Base-by-base conservation (phyloP, 2,888 invertebrate species). In the Aradus depressus region DNA sequence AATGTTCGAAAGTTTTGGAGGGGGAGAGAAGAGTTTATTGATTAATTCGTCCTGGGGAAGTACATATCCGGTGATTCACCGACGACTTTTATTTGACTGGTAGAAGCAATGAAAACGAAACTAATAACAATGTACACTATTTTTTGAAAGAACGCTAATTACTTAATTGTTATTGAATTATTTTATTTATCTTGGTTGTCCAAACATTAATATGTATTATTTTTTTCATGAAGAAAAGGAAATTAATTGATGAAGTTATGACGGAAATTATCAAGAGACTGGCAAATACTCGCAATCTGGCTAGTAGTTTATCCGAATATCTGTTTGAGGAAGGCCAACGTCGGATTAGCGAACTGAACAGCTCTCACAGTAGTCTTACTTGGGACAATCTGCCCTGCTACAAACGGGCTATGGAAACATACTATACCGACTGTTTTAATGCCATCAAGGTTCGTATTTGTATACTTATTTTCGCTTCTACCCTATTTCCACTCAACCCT, bases 361-460 rank as follows among this genome's bases (percentile, higher is more conserved):
- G 8, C 14, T 37, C 47, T n/a, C 21, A 18, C 4, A 38, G 38
- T 18, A 21, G 25, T 8, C 59, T 68, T 35, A 60, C 52, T 10
- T 59, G 31, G 14, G 22, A 51, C 10, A 53, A 65, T 51, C 62
- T 63, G 52, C 62, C 62, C 12, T 72, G 72, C 58, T 71, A 72
- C 60, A 65, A 66, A 54, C 54, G 60, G 14, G 62, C 63, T 12
- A 63, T 66, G 10, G 61, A 62, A 34, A 51, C 63, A 49, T 66
- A 69, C 53, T 62, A 63, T 44, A 56, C 62, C 31, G 60, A 61
- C 19, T 72, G 71, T 59, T 66, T 68, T 56, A 64, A 66, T 45
- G 62, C 70, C 32, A 64, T 66, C 39, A 60, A 65, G 64, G 71
- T 70, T n/a, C n/a, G n/a, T n/a, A n/a, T n/a, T n/a, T n/a, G n/a